Evolutionary conservation across 2,797 vertebrate genomes (phyloP), one percentile per base, ranked within the genome.

Genomic region (Petrocephalus schoutedeni): DNA sequence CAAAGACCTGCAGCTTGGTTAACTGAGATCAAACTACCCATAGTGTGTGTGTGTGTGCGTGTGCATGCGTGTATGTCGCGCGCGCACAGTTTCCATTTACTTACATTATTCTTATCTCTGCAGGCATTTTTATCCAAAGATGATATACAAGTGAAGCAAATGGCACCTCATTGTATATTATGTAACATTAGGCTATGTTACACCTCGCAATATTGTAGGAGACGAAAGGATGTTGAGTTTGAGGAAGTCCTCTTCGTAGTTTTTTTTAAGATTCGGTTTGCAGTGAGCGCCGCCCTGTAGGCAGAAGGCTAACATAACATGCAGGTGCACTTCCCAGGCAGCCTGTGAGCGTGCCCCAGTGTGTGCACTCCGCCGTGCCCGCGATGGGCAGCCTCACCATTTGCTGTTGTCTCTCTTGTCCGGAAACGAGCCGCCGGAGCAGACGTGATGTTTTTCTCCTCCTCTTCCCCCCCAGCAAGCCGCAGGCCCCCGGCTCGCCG

Each of bases 391-490:
- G 28, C 64, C 64, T 67, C 64, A 5, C 21, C 23, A 1, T 67
- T 67, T 67, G 23, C 12, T 12, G 23, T 67, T 4, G 2, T 6
- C 23, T 71, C 28, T 12, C 49, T 14, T 53, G 49, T 54, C 14
- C 12, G 28, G 21, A 14, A 57, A 57, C 3, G 21, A 12, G 14
- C 21, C 23, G 12, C 36, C 4, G 14, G 1, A 21, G 10, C 51
- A 28, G 53, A 57, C 10, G 8, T 51, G 45, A 82, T 41, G n/a
- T 32, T 45, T 51, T 12, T 23, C 77, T 41, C 14, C 51, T 8
- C 77, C 53, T 5, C 21, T 85, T 28, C 45, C 80, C 41, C 12
- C 80, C 28, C 80, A 91, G 90, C 36, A 89, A 89, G 87, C 88
- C 91, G 14, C 57, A 82, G 85, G 77, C 82, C 80, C 77, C 88